Base-by-base conservation (phyloP, 2,113 vertebrate species). In the Corythaeola cristata region DNA sequence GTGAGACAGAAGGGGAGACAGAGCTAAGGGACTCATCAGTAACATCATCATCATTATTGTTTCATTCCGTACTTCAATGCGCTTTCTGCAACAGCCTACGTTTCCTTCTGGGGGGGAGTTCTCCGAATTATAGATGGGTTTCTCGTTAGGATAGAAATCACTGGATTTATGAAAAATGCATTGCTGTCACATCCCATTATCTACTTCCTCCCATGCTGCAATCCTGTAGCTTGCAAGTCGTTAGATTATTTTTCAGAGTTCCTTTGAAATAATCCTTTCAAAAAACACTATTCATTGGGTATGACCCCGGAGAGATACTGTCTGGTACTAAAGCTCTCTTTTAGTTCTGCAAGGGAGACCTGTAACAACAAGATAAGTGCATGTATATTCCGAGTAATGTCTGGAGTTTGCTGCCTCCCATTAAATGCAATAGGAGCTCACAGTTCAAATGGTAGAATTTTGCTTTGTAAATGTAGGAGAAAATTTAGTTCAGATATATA, bases 321-420 rank as follows among this genome's bases (percentile, higher is more conserved):
- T 96, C 90, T 96, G 85, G 67, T 95, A 85, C 94, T 92, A 92
- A 92, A 94, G 93, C 87, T 95, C 84, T 91, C 96, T 92, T 83
- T 68, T 14, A 95, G 94, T 88, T 95, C 87, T 95, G 86, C 0
- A 0, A 96, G 84, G 85, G 91, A 97, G 94, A 96, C 94, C 91
- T 97, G 96, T 96, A 97, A 95, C 96, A 95, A 96, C 94, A 97
- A 97, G 89, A 96, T 97, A 97, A 97, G 92, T 96, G 92, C 94
- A 82, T 83, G 94, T 85, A 50, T 97, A 93, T 96, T 94, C 88
- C 92, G 62, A 95, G 86, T 85, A 85, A 93, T 17, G 89, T 79
- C 92, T 91, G 77, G 76, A 96, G 89, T 95, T 97, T 82, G 91
- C 97, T 89, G 58, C 63, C 67, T 96, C 86, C 93, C 78, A 85